These are phyloP conservation scores for Hypotaenidia philippensis DNA, from an alignment of 2,797 vertebrate species.

Conservation along the genomic window DNA sequence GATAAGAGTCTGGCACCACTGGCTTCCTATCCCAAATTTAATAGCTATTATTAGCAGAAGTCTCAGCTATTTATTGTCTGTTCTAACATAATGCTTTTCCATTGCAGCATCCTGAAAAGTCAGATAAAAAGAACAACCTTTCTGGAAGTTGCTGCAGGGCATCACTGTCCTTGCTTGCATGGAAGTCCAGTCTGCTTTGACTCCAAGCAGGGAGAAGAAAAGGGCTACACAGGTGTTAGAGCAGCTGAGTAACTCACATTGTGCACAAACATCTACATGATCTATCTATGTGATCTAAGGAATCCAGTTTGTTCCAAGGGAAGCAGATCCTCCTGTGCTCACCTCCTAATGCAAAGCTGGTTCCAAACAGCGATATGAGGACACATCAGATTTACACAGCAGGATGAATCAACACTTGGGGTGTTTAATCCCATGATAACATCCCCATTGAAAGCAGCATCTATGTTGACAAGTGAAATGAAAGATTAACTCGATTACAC, in stretches of 20 bases:
- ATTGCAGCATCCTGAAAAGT: background rate
- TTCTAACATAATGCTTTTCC: background rate
- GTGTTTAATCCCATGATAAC: constrained; percentile 2
- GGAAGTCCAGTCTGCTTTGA: background rate
- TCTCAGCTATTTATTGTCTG: constrained; percentile 7
- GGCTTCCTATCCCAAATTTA: constrained; percentile 20
- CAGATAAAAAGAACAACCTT: background rate
- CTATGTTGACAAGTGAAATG: constrained; percentile 38
- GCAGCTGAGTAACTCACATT: background rate
- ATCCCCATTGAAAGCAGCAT: background rate
- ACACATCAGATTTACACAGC: background rate
- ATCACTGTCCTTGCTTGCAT: background rate
- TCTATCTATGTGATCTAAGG: accelerated
- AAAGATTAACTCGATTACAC: constrained; percentile 58
- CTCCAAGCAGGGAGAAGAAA: background rate
- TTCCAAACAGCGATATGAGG: background rate
- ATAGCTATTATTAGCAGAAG: constrained; percentile 27
- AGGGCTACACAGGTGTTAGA: background rate
- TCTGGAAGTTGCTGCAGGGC: constrained; percentile 6
- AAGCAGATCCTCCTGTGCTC: background rate
- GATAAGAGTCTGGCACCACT: background rate
- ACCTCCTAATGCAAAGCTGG: background rate
- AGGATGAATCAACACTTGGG: background rate
- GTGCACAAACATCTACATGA: background rate
- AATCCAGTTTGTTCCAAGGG: background rate